These are phyloP conservation scores for Cephus nigrinus DNA, from an alignment of 2,888 invertebrate species.

Conservation along the genomic window DNA sequence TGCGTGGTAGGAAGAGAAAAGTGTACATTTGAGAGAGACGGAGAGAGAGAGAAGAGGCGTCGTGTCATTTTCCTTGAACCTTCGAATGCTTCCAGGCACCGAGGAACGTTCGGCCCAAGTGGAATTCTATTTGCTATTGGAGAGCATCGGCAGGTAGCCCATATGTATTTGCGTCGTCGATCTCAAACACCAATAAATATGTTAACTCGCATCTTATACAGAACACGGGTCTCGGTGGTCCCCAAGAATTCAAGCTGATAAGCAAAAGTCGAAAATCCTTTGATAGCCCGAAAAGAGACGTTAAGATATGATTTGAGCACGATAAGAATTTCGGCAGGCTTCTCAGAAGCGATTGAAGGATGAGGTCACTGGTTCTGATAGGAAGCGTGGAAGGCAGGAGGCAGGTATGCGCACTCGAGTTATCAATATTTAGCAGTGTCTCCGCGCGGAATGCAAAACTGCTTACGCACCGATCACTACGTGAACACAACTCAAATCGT, in stretches of 20 bases:
- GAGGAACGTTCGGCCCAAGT: no score
- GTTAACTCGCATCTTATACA: no score
- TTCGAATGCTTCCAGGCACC: neutral
- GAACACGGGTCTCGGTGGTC: no score
- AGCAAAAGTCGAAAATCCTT: no score
- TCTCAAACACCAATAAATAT: no score
- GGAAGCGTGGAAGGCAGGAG: neutral
- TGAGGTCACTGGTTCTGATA: neutral
- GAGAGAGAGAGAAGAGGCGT: slow-evolving; percentile 1
- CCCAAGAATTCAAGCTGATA: no score
- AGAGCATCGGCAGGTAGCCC: no score
- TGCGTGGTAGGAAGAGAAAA: no score
- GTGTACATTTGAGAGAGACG: neutral
- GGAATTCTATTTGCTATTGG: no score
- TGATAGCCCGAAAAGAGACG: no score
- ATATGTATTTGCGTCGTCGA: no score
- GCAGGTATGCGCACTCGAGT: slow-evolving; percentile 7
- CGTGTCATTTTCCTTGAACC: slow-evolving; percentile 11
- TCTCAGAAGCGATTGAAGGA: neutral
- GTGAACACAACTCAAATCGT: neutral
- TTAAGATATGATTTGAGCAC: neutral
- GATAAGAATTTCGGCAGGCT: neutral
- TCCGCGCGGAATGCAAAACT: slow-evolving; percentile 36
- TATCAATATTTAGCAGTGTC: slow-evolving; percentile 42
- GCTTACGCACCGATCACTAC: slow-evolving; percentile 23